These are phyloP conservation scores for Eurystomus glaucurus DNA, from an alignment of 2,797 vertebrate species.

Conservation along the genomic window DNA sequence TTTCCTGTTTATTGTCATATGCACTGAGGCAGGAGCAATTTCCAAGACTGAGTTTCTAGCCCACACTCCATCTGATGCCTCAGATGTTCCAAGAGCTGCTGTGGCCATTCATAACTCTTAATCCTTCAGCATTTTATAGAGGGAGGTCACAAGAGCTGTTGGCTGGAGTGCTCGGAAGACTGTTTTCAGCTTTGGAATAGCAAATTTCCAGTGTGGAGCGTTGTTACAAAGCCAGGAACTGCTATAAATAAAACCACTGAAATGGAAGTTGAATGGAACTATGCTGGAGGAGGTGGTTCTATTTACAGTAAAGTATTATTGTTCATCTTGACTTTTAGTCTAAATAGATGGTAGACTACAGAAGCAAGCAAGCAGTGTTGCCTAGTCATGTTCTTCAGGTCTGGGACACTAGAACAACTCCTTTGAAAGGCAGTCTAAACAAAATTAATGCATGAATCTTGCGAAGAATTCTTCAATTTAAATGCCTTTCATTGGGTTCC, in stretches of 20 bases:
- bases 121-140: slow-evolving; percentile 55
- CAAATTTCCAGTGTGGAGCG: slow-evolving; percentile 56
- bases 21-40: slow-evolving; percentile 15
- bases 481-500: not conserved
- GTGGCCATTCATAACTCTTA: slow-evolving; percentile 42
- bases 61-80: not conserved
- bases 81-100: slow-evolving; percentile 8
- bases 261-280: slow-evolving; percentile 42
- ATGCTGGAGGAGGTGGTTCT: slow-evolving; percentile 42
- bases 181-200: slow-evolving; percentile 57
- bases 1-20: not conserved
- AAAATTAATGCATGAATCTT: slow-evolving; percentile 7
- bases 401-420: not conserved
- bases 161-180: slow-evolving; percentile 38
- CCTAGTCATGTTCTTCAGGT: not conserved
- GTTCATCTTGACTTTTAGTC: slow-evolving; percentile 52
- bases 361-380: not conserved
- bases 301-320: slow-evolving; percentile 56
- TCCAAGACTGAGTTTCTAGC: not conserved
- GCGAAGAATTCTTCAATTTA: not conserved
- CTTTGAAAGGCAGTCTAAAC: slow-evolving; percentile 36
- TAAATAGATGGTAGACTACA: slow-evolving; percentile 2
- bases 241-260: slow-evolving; percentile 63
- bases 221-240: slow-evolving; percentile 55
- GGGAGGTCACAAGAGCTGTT: slow-evolving; percentile 53